Evolutionary conservation across 2,113 vertebrate genomes (phyloP).

Genomic region (Panthera uncia): DNA sequence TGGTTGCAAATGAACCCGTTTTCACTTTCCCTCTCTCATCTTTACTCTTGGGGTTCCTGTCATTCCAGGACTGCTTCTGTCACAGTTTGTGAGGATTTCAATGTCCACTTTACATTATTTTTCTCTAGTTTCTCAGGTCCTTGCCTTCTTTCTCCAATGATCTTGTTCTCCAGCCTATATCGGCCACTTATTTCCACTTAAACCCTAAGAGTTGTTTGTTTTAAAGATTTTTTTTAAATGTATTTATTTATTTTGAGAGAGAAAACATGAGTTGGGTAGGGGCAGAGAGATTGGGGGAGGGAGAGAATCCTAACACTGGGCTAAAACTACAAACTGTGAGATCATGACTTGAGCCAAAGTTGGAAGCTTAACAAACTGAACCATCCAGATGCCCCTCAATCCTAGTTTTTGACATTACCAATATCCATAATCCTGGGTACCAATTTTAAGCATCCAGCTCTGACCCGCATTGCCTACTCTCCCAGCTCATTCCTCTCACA

Average conservation of each 20-base stretch:
- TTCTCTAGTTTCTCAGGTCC: not conserved
- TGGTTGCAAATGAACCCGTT: not conserved
- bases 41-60: not conserved
- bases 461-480: not conserved
- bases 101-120: not conserved
- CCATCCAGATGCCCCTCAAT: too few species aligned
- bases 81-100: not conserved
- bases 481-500: not conserved
- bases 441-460: not conserved
- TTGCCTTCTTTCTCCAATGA: not conserved
- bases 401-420: not conserved
- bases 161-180: not conserved
- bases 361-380: too few species aligned
- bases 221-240: too few species aligned
- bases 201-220: not conserved
- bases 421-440: not conserved
- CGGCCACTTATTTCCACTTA: not conserved
- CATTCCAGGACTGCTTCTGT: not conserved
- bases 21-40: not conserved
- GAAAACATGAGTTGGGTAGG: too few species aligned
- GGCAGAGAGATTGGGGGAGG: too few species aligned
- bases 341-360: too few species aligned
- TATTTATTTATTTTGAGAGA: too few species aligned
- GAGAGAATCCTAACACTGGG: too few species aligned
- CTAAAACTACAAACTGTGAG: too few species aligned